Evolutionary conservation across 2,888 invertebrate genomes (phyloP).

Genomic region (Melolontha melolontha): DNA sequence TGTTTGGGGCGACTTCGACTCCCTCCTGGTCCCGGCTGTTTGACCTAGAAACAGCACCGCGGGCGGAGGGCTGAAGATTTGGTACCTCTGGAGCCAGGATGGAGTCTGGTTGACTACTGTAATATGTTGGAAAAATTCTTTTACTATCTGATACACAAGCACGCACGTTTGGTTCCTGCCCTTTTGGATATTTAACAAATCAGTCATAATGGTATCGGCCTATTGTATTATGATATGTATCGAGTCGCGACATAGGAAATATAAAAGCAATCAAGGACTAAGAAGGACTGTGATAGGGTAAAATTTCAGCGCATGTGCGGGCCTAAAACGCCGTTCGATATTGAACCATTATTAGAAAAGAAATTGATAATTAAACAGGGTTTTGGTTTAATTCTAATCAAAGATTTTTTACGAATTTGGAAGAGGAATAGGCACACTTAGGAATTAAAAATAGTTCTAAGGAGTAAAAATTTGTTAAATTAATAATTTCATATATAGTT

Average conservation of each 20-base stretch:
- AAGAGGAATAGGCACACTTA: no score
- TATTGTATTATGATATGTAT: slow-evolving; percentile 58
- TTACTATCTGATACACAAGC: slow-evolving; percentile 44
- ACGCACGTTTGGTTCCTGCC: slow-evolving; percentile 53
- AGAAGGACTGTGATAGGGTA: slow-evolving; percentile 48
- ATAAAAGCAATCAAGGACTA: slow-evolving; percentile 50
- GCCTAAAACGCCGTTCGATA: slow-evolving; percentile 57
- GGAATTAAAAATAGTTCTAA: no score
- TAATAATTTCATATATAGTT: no score
- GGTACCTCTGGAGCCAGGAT: slow-evolving; percentile 65
- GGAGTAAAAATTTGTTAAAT: no score
- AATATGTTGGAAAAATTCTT: slow-evolving; percentile 47
- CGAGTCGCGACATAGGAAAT: slow-evolving; percentile 61
- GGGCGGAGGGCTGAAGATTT: slow-evolving; percentile 57
- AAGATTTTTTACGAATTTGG: no score
- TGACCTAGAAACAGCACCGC: slow-evolving; percentile 55
- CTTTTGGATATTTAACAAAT: slow-evolving; percentile 56
- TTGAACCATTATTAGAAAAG: slow-evolving; percentile 46
- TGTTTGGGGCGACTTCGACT: slow-evolving; percentile 30
- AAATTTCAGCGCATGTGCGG: slow-evolving; percentile 56
- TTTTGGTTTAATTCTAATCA: no score
- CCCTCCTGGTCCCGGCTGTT: slow-evolving; percentile 54
- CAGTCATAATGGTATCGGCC: slow-evolving; percentile 62
- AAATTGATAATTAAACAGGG: slow-evolving; percentile 51
- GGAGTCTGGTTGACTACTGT: slow-evolving; percentile 50